Evolutionary conservation across 2,113 vertebrate species (phyloP).

Genomic region (Cebidichthys violaceus): DNA sequence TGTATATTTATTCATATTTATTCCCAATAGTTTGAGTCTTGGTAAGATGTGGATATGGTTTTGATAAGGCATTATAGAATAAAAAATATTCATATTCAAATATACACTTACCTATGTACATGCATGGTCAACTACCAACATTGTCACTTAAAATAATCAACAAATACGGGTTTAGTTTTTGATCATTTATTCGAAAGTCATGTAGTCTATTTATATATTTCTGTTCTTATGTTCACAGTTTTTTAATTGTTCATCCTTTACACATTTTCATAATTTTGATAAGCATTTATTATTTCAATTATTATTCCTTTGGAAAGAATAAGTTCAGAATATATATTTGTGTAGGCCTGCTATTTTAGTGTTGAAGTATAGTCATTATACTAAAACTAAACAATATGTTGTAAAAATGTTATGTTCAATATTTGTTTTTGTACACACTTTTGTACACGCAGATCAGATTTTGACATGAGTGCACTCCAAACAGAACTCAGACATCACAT

Average conservation of each 20-base stretch:
- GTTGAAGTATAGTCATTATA: not conserved
- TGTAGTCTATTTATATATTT: not conserved
- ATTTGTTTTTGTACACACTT: not conserved
- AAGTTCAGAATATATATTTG: not conserved
- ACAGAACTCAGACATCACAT: not conserved
- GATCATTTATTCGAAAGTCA: not conserved
- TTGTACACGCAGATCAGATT: not conserved
- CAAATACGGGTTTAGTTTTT: not conserved
- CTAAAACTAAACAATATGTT: not conserved
- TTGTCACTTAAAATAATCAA: not conserved
- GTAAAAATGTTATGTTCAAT: no score
- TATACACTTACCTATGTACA: not conserved
- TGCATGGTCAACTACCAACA: not conserved
- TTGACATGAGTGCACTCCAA: not conserved
- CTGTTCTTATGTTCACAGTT: not conserved
- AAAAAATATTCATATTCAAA: not conserved
- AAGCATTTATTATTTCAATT: not conserved
- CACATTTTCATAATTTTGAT: not conserved
- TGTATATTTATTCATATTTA: conserved; percentile 35
- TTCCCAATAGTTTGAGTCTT: conserved; percentile 23
- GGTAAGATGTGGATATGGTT: not conserved
- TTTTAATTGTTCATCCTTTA: not conserved
- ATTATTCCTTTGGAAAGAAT: not conserved
- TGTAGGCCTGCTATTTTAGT: not conserved
- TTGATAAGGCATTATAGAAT: not conserved